Evolutionary conservation across 2,797 vertebrate species (phyloP), one percentile per base, ranked within the genome.

Genomic region (Onychomys arenicola): DNA sequence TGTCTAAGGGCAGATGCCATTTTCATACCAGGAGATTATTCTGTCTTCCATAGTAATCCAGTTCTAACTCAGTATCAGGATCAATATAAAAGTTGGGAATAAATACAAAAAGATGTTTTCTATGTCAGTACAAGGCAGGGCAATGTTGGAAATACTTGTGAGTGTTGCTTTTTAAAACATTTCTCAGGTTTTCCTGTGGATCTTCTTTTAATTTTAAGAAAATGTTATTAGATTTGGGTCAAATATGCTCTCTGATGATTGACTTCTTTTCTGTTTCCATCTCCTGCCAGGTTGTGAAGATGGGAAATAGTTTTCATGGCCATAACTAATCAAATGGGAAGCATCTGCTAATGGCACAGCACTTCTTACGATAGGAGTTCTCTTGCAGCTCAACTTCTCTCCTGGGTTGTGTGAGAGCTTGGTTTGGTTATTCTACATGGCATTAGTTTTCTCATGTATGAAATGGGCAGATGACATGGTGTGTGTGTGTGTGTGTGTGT

Each of bases 131-230:
- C n/a, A 67, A 92, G 83, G 94, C 14, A 14, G 16, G 43, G 25
- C 25, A 63, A 89, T 29, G 32, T 77, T 75, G 63, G 95, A 97
- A 95, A 96, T 95, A 89, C 86, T 46, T 77, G 83, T 11, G 23
- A 82, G 84, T 67, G 61, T 94, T 89, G 59, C 19, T 89, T 82
- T 95, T 87, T 95, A 34, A 89, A 5, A 59, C 89, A 61, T 96
- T 92, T 94, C 94, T 92, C 71, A 27, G 43, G 65, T 88, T 96
- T 81, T 0, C 37, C 21, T 90, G 23, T 78, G 93, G 32, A 86
- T 89, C 76, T 37, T 77, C 17, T 86, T 91, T 89, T 91, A 67
- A 69, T 93, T 93, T 89, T 93, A 93, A 93, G 69, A 94, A 97
- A 97, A 93, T 69, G 2, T n/a, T 81, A 83, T 94, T 94, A 89